Conservation (phyloP, 2,797 vertebrate species). For the Rhabdophis nuchalis region DNA sequence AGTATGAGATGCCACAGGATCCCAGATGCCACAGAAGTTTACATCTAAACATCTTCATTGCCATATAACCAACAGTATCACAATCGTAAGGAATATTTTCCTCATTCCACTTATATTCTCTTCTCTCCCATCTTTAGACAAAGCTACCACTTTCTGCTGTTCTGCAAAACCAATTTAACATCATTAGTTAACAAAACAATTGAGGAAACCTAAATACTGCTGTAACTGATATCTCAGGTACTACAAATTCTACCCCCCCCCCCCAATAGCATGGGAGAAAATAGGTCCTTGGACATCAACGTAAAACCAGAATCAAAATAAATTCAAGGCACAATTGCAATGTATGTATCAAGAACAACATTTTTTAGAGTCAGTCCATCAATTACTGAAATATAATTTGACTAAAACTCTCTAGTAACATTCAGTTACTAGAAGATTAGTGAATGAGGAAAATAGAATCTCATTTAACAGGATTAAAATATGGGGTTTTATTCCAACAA, state of each 20-base stretch:
- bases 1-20: neutral
- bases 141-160: neutral
- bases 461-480: neutral
- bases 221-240: neutral
- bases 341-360: neutral
- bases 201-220: neutral
- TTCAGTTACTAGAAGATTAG: slow-evolving; percentile 4
- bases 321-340: neutral
- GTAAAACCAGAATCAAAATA: neutral
- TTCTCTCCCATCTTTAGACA: neutral
- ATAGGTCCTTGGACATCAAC: neutral
- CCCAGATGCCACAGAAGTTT: neutral
- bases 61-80: neutral
- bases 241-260: neutral
- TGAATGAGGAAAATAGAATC: neutral
- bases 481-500: neutral
- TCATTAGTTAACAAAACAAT: neutral
- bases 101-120: neutral
- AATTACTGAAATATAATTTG: neutral
- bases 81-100: neutral
- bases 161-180: neutral
- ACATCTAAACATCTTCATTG: neutral
- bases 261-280: neutral
- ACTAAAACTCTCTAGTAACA: neutral
- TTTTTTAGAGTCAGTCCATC: neutral